phyloP scores from a whole-genome alignment of 2,797 vertebrate species.

The Sebastes reedi region DNA sequence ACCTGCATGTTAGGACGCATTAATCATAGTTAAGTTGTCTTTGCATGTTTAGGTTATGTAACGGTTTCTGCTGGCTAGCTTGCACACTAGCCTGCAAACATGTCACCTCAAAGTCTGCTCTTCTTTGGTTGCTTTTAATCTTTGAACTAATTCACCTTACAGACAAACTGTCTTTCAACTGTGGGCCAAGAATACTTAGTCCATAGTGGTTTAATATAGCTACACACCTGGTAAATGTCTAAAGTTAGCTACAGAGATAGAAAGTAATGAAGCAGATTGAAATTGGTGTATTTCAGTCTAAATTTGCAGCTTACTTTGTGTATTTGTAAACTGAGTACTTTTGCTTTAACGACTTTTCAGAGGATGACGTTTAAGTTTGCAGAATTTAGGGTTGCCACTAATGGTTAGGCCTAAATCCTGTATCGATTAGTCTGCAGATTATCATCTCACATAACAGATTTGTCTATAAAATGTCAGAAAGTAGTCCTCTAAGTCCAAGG shows the following conservation, averaged over 20 bases:
- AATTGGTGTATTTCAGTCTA: rapidly evolving
- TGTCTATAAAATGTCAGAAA: neutral
- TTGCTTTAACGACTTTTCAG: too few species aligned
- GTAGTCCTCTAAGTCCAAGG: neutral
- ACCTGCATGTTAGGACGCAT: rapidly evolving
- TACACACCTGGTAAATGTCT: neutral
- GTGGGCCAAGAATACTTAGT: rapidly evolving
- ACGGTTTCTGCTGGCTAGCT: neutral
- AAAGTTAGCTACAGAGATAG: neutral
- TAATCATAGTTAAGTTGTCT: rapidly evolving
- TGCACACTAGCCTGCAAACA: neutral
- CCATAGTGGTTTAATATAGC: neutral
- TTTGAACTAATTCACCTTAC: neutral
- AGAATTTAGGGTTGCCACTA: neutral
- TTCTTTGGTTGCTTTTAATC: rapidly evolving
- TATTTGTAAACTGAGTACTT: neutral
- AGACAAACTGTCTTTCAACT: too few species aligned
- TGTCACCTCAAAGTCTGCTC: neutral
- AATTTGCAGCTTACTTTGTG: rapidly evolving
- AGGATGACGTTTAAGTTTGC: neutral
- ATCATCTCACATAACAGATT: neutral
- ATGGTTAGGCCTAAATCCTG: neutral
- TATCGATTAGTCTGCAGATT: neutral
- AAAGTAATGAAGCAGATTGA: neutral
- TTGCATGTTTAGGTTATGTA: rapidly evolving